These are phyloP conservation scores for Mus spretus DNA, from an alignment of 2,797 vertebrate genomes.

Conservation along the genomic window DNA sequence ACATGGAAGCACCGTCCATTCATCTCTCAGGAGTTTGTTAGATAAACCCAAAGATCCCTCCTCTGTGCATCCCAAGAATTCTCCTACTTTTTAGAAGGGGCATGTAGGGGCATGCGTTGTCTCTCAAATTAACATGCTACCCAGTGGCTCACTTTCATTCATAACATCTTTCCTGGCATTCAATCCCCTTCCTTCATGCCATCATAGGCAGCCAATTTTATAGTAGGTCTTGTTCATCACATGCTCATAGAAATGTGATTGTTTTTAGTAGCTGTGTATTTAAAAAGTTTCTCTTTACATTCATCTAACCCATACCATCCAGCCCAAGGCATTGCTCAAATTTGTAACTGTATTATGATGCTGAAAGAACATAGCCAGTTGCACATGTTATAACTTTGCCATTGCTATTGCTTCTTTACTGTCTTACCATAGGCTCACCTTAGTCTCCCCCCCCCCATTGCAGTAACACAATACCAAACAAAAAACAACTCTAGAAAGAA, in stretches of 20 bases:
- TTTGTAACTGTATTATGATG: background rate
- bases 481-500: background rate
- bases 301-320: background rate
- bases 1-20: background rate
- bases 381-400: background rate
- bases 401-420: background rate
- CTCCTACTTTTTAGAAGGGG: background rate
- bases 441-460: background rate
- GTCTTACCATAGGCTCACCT: background rate
- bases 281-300: background rate
- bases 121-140: background rate
- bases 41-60: background rate
- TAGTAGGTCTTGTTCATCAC: background rate
- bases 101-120: no score
- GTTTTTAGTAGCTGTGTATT: background rate
- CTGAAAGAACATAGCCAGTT: background rate
- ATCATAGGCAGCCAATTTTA: background rate
- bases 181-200: accelerated
- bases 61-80: background rate
- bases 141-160: background rate
- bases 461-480: no score
- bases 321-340: background rate
- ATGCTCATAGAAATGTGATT: background rate
- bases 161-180: background rate
- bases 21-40: constrained; percentile 13